phyloP scores from a whole-genome alignment of 2,888 invertebrate species.

The Agrenia bidenticulata region DNA sequence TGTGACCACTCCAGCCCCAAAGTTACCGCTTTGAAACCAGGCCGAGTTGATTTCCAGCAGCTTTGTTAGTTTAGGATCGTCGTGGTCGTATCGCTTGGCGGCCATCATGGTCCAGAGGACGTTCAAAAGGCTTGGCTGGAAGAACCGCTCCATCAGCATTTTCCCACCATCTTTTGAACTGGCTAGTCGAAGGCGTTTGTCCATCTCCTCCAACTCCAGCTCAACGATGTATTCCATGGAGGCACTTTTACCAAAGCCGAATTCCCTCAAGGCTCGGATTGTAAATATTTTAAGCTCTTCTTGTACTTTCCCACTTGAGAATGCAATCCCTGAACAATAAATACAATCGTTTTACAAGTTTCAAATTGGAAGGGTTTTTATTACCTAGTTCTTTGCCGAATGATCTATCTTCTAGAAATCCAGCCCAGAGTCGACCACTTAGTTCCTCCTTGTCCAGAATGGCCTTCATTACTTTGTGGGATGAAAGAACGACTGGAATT shows the following conservation, averaged over 20 bases:
- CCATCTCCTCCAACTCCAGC: constrained; percentile 38
- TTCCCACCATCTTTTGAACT: constrained; percentile 32
- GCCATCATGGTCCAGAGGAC: constrained; percentile 51
- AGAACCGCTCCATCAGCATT: constrained; percentile 44
- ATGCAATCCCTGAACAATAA: constrained; percentile 32
- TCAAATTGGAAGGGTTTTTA: not conserved
- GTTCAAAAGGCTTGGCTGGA: constrained; percentile 48
- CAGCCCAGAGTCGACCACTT: constrained; percentile 46
- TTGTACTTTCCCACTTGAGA: constrained; percentile 39
- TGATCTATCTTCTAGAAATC: constrained; percentile 45
- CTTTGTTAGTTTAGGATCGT: constrained; percentile 46
- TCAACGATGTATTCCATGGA: constrained; percentile 40
- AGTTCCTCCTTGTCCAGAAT: constrained; percentile 41
- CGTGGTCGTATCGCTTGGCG: constrained; percentile 44
- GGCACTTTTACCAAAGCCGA: constrained; percentile 44
- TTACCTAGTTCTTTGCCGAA: constrained; percentile 48
- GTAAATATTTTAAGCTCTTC: constrained; percentile 41
- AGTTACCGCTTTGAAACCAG: constrained; percentile 51
- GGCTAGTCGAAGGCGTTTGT: constrained; percentile 24
- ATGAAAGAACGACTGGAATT: constrained; percentile 37
- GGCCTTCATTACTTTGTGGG: constrained; percentile 35
- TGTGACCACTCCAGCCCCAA: constrained; percentile 46
- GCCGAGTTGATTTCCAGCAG: constrained; percentile 43
- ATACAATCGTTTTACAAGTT: too few species aligned
- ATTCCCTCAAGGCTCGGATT: constrained; percentile 37